Base-by-base conservation (phyloP, 2,888 invertebrate genomes). In the Penaeus monodon region DNA sequence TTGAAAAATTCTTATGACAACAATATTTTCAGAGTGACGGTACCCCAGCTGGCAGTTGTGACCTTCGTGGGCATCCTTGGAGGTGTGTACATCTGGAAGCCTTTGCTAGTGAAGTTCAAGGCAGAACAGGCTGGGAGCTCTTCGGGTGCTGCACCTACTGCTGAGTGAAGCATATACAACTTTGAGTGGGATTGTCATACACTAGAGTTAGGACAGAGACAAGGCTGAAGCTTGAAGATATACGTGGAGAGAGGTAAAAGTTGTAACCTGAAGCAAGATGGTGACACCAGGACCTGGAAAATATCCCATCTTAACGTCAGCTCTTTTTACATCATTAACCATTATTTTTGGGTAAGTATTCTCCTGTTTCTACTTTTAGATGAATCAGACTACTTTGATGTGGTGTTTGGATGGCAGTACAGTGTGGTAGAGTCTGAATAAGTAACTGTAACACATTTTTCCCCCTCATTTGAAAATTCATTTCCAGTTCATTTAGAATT, bases 71-170 rank as follows among this genome's bases (percentile, higher is more conserved):
- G 86, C n/a, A 63, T 86, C 24, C 24, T 82, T n/a, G 77, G 68
- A 4, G 86, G 86, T 29, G 49, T 82, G 2, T 86, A 86, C 76
- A 86, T 86, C 76, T 86, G 86, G 86, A 82, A 82, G 33, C 86
- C 86, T 12, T 38, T 86, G 4, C 63, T 86, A 0, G 57, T 86
- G 17, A 74, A 70, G 33, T 85, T 44, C 74, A 85, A 80, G 79
- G 33, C 63, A 73, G 73, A 85, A 70, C 27, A 44, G 44, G 4
- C 49, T 24, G 44, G 14, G n/a, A 76, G n/a, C 24, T 49, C 49
- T n/a, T 49, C n/a, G 24, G 22, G 22, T 76, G 76, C 38, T 10
- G 10, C 27, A 73, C 1, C 27, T n/a, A 2, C 27, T 76, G 44
- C 44, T 76, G 76, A 38, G 20, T 14, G 33, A n/a, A 44, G 44